Conservation (phyloP, 2,113 vertebrate species). For the Xerus inauris region DNA sequence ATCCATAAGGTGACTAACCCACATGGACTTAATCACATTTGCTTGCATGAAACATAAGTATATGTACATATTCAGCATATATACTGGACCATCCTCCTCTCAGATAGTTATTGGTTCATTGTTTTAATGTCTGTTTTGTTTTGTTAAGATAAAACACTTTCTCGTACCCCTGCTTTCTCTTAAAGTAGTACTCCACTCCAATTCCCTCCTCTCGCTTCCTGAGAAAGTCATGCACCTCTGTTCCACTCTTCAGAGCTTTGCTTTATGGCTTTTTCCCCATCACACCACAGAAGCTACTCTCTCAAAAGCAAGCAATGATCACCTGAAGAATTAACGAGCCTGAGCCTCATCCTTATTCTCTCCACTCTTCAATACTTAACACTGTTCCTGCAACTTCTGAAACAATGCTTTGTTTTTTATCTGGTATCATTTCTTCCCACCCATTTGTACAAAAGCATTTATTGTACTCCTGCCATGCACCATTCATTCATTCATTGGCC, state of each 20-base stretch:
- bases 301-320: background rate
- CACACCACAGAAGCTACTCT: background rate
- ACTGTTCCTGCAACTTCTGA: background rate
- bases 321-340: background rate
- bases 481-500: background rate
- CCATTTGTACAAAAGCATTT: background rate
- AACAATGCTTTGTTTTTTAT: background rate
- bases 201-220: background rate
- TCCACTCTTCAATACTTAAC: background rate
- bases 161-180: background rate
- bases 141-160: background rate
- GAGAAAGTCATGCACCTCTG: too few relatives aligned
- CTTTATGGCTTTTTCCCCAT: background rate
- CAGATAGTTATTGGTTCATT: background rate
- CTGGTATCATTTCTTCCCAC: background rate
- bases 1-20: background rate
- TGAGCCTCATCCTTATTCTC: accelerated
- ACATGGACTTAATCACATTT: background rate
- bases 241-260: background rate
- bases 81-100: background rate
- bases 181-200: background rate
- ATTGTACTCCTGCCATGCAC: background rate
- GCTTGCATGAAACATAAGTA: background rate
- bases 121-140: background rate
- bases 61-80: background rate